These are phyloP conservation scores for Euclidia mi DNA, from an alignment of 2,888 invertebrate genomes.

Conservation along the genomic window DNA sequence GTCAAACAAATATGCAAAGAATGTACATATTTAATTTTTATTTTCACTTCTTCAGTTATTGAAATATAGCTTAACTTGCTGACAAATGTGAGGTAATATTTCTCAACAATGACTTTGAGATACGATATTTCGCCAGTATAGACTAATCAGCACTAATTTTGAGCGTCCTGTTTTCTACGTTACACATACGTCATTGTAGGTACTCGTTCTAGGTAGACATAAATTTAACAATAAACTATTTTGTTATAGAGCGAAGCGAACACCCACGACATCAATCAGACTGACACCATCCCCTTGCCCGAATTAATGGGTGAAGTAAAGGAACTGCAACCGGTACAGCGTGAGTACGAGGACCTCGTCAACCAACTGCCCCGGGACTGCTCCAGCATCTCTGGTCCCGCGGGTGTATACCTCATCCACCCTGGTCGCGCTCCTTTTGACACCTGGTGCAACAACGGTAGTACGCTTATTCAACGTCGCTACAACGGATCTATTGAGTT, in stretches of 20 bases:
- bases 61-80: no score
- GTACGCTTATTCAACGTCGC: constrained; percentile 95
- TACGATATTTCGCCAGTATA: no score
- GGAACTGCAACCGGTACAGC: constrained; percentile 93
- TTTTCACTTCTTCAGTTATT: no score
- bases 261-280: constrained; percentile 63
- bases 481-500: constrained; percentile 96
- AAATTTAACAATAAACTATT: constrained; percentile 8
- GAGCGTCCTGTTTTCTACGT: no score
- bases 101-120: no score
- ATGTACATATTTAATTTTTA: no score
- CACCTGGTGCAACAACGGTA: constrained; percentile 93
- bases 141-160: no score
- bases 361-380: constrained; percentile 95
- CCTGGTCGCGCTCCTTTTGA: constrained; percentile 93
- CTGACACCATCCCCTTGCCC: constrained; percentile 72
- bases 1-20: no score
- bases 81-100: no score
- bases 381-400: constrained; percentile 91
- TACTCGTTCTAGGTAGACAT: no score
- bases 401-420: constrained; percentile 93
- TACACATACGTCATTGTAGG: no score
- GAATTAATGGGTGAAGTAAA: constrained; percentile 91
- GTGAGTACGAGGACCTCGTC: constrained; percentile 94
- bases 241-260: constrained; percentile 82